phyloP scores from a whole-genome alignment of 2,888 invertebrate genomes.

The Branchipolynoe longqiensis region DNA sequence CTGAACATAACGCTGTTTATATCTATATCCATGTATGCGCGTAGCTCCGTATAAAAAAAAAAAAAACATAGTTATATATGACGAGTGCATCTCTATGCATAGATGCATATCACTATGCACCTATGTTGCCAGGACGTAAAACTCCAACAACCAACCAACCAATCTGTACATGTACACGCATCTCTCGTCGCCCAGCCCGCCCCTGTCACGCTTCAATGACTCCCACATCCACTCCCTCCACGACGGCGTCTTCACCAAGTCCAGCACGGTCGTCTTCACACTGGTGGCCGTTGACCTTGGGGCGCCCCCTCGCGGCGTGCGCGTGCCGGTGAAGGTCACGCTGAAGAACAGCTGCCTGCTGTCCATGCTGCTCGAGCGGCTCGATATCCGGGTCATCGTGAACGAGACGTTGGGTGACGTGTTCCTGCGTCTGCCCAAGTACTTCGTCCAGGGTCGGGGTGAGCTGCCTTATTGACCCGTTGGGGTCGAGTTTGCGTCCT shows the following conservation, averaged over 20 bases:
- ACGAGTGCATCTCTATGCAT: too few relatives aligned
- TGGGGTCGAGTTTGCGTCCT: too few relatives aligned
- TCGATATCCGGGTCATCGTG: constrained; percentile 68
- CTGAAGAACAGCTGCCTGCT: constrained; percentile 75
- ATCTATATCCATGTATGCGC: too few relatives aligned
- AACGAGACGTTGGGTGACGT: constrained; percentile 71
- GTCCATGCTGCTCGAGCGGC: constrained; percentile 70
- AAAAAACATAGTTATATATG: too few relatives aligned
- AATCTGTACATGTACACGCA: too few relatives aligned
- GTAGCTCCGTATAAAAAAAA: too few relatives aligned
- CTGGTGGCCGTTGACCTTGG: constrained; percentile 74
- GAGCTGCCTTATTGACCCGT: too few relatives aligned
- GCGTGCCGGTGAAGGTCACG: constrained; percentile 69
- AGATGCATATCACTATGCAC: too few relatives aligned
- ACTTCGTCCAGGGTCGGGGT: constrained; percentile 73
- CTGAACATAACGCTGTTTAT: too few relatives aligned
- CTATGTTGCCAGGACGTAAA: too few relatives aligned
- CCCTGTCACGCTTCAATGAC: constrained; percentile 55
- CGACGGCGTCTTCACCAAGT: constrained; percentile 70
- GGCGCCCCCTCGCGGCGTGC: constrained; percentile 70
- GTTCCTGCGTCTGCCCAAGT: constrained; percentile 71
- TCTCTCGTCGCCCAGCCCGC: constrained; percentile 21
- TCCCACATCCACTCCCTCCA: constrained; percentile 64
- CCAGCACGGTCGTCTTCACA: constrained; percentile 70
- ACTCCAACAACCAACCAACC: too few relatives aligned